These are phyloP conservation scores for Aphis gossypii DNA, from an alignment of 1,140 invertebrate species.

Conservation along the genomic window DNA sequence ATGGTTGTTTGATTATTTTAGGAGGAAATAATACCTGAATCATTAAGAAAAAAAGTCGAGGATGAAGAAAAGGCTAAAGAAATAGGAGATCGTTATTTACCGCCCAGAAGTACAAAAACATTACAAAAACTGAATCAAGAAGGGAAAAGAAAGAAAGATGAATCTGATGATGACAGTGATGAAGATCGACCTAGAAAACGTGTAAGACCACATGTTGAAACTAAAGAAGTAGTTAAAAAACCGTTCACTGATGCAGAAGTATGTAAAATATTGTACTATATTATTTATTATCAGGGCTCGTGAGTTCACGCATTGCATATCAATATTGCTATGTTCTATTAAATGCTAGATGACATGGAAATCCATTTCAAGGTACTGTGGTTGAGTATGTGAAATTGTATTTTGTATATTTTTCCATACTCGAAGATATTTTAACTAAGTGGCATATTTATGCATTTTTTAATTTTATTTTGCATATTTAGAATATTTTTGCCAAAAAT, in stretches of 20 bases:
- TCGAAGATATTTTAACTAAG: no score
- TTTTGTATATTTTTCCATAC: no score
- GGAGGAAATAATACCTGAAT: conserved; percentile 98
- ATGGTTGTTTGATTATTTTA: conserved; percentile 65
- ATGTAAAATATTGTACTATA: conserved; percentile 51
- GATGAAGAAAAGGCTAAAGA: conserved; percentile 92
- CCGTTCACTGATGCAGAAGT: conserved; percentile 88
- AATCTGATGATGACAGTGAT: conserved; percentile 72
- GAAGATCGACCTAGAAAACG: conserved; percentile 84
- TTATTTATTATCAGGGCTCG: background rate
- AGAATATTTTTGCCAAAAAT: no score
- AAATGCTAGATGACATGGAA: no score
- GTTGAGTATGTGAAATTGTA: no score
- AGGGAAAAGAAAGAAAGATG: conserved; percentile 67
- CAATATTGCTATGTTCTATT: no score
- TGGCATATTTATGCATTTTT: no score
- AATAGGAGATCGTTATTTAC: conserved; percentile 93
- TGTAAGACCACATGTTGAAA: conserved; percentile 76
- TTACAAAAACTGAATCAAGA: conserved; percentile 75
- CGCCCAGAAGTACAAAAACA: conserved; percentile 85
- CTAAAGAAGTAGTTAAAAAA: conserved; percentile 77
- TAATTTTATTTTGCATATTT: no score
- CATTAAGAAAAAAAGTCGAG: conserved; percentile 86
- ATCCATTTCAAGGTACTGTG: no score
- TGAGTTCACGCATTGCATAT: no score